Base-by-base conservation (phyloP, 64 coral and sea anemone species). In the Stichodactyla mertensii region DNA sequence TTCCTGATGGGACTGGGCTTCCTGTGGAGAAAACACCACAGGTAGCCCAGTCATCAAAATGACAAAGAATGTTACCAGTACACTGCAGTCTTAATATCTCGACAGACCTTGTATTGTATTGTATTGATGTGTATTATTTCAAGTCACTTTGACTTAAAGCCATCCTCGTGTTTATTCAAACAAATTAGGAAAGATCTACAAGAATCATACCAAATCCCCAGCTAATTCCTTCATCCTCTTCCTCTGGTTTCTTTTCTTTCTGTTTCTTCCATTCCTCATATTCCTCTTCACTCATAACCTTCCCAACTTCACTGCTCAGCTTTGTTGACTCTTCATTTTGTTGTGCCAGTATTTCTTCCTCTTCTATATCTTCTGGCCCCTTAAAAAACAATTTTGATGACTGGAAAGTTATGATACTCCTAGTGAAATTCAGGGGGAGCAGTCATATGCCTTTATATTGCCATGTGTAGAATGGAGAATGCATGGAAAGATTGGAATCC, bases 121-220 rank as follows among this genome's bases (percentile, higher is more conserved):
- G n/a, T n/a, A 45, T 3, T 45, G 36, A 45, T 45, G 36, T 45
- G 36, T 45, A 45, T 45, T 45, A 2, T 45, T 45, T 45, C 36
- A 45, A 45, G 36, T 45, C 36, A 45, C 36, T 45, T 45, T 45
- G 36, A 45, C 36, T 45, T 4, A 2, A 45, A 45, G 36, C 3
- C 36, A 2, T 45, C 36, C 1, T 45, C 36, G 23, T n/a, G 5
- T 13, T 5, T 5, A 31, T 74, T 10, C 27, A 27, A 2, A 74
- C 6, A 19, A 27, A 5, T 31, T 26, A 10, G 24, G 9, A 74
- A 74, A 5, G 10, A 27, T 23, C 19, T 18, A 66, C 5, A 59
- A 80, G 5, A 74, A 80, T 88, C 36, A 45, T 87, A 99, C 97
- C 93, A 85, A 99, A 92, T 83, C 97, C 97, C 97, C 97, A 99